Conservation (phyloP, 2,113 vertebrate species). For the Chlamydotis undulata region DNA sequence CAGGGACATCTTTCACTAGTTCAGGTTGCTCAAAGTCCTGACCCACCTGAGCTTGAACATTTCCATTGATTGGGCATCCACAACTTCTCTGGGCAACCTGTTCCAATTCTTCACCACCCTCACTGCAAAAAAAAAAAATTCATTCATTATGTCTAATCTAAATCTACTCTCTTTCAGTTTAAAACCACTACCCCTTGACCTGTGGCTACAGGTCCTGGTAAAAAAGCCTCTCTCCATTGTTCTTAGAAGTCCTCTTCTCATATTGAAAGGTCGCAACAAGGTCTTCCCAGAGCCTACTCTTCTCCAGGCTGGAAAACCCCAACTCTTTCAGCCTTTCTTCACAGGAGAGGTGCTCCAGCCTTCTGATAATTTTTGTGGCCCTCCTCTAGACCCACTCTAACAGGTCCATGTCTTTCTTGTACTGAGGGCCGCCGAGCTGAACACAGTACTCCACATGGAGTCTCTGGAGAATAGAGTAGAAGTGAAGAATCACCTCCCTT, state of each 20-base stretch:
- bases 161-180: background rate
- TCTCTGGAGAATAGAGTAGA: background rate
- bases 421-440: rapidly evolving
- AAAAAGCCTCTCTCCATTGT: background rate
- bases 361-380: background rate
- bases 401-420: background rate
- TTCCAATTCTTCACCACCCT: rapidly evolving
- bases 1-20: background rate
- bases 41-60: background rate
- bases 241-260: background rate
- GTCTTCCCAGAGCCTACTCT: background rate
- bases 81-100: background rate
- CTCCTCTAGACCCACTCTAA: background rate
- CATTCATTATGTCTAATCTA: background rate
- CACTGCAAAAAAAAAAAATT: background rate
- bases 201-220: background rate
- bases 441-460: background rate
- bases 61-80: rapidly evolving
- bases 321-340: background rate
- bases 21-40: background rate
- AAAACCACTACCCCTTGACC: background rate
- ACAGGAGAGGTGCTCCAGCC: background rate
- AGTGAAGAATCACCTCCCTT: background rate
- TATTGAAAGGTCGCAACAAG: background rate
- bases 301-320: background rate